Base-by-base conservation (phyloP, 1,140 invertebrate species). In the Oreohelix idahoensis region DNA sequence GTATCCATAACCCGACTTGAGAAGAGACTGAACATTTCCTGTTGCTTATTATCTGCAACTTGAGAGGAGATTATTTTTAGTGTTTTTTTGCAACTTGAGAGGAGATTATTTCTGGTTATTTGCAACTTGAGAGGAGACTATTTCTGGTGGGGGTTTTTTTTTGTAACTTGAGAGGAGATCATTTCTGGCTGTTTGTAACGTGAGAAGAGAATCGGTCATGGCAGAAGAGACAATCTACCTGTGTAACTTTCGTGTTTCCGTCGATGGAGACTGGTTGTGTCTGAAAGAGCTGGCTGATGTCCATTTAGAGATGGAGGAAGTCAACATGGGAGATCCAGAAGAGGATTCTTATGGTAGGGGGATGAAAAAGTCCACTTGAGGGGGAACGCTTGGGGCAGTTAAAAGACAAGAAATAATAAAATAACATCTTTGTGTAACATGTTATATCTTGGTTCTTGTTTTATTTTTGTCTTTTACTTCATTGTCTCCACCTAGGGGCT, bases 241-340 rank as follows among this genome's bases (percentile, higher is more conserved):
- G 90, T 98, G 97, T 93, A 98, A 98, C 92, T 99, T 98, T 92
- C 95, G 97, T 42, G 97, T 99, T 0, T 98, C 97, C 36, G 97
- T 99, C 17, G 97, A 99, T 90, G 97, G 97, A 45, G 97, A 99
- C 92, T 99, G 97, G 97, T 94, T 99, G n/a, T 99, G 97, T 92
- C 93, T 99, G 38, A 97, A 97, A 91, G 97, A 98, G 92, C 93
- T 99, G 66, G 96, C 97, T 58, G 91, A 92, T 92, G 96, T 97
- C 86, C 96, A 97, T 91, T 95, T 95, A 93, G 94, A 91, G 94
- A 94, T 89, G 93, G 93, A 83, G 94, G 80, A 82, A 23, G 80
- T 58, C 38, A 26, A 29, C 17, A 82, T 82, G 80, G 45, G 13
- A 39, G 80, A 82, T 1, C 94, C 86, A 93, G 94, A 84, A 93